Evolutionary conservation across 30 jellyfish, hydroid and myxozoan species (phyloP).

Genomic region (Cassiopea andromeda): DNA sequence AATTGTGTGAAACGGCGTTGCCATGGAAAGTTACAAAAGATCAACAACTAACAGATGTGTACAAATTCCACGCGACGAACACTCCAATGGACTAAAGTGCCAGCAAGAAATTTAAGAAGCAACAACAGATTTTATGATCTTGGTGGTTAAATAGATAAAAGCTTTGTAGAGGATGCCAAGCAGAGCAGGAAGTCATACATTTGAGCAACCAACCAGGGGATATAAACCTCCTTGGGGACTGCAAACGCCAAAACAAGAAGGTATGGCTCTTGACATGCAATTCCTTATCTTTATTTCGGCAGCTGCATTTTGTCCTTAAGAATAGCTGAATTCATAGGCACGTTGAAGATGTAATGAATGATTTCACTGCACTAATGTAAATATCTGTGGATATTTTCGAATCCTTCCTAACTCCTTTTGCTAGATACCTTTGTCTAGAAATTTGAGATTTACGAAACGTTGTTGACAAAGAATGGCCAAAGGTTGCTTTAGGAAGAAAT

Average conservation of each 20-base stretch:
- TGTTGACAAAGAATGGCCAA: too few species aligned
- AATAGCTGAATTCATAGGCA: too few species aligned
- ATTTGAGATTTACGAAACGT: too few species aligned
- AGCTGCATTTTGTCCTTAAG: too few species aligned
- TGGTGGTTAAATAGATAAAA: not conserved
- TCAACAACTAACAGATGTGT: slow-evolving; percentile 28
- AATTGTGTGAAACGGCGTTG: slow-evolving; percentile 23
- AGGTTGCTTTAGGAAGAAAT: too few species aligned
- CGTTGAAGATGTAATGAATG: too few species aligned
- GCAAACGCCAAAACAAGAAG: slow-evolving; percentile 67
- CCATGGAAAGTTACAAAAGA: slow-evolving; percentile 52
- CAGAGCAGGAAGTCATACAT: not conserved
- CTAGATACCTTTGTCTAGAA: too few species aligned
- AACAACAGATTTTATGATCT: not conserved
- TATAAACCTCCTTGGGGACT: slow-evolving; percentile 73
- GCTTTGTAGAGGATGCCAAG: slow-evolving; percentile 18
- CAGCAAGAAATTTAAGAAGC: not conserved
- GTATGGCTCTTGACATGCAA: too few species aligned
- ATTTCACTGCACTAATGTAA: too few species aligned
- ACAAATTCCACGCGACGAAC: slow-evolving; percentile 1
- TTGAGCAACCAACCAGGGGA: not conserved
- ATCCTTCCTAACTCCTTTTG: too few species aligned
- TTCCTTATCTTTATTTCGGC: too few species aligned
- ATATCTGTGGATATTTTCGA: too few species aligned
- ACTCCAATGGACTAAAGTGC: not conserved